Percentiles rank a stretch among this genome's conserved stretches.
phyloP scores from a whole-genome alignment of 1,140 invertebrate genomes.

The Macrocentrus cingulum region DNA sequence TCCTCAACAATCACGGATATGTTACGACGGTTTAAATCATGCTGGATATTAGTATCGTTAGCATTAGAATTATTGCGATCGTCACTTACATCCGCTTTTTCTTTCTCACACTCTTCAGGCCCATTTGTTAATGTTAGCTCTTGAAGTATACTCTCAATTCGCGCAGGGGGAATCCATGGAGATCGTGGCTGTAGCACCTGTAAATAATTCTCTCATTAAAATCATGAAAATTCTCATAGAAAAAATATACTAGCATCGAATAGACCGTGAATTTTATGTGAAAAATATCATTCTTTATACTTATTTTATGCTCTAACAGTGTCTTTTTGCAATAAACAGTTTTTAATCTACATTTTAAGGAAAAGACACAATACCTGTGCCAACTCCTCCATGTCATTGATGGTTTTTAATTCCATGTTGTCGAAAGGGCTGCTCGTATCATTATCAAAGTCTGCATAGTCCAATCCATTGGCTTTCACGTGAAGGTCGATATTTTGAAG shows the following conservation, averaged over 20 bases:
- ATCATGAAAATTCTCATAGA: too few relatives aligned
- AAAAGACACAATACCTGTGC: conserved; percentile 62
- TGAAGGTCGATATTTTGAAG: conserved; percentile 40
- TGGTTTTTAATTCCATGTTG: conserved; percentile 85
- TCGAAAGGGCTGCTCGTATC: conserved; percentile 89
- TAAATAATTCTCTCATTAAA: conserved; percentile 18
- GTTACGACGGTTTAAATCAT: conserved; percentile 63
- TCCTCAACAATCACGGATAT: conserved; percentile 74
- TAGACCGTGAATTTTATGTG: too few relatives aligned
- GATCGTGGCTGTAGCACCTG: conserved; percentile 55
- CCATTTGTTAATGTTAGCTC: conserved; percentile 40
- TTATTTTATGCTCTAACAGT: too few relatives aligned
- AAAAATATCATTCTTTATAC: too few relatives aligned
- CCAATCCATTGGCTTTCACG: conserved; percentile 55
- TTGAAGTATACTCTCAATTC: conserved; percentile 45
- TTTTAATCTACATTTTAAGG: too few relatives aligned
- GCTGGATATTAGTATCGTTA: conserved; percentile 45
- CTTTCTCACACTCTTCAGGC: conserved; percentile 28
- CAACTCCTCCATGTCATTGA: conserved; percentile 86
- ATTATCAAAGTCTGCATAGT: conserved; percentile 82
- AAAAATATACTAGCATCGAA: too few relatives aligned
- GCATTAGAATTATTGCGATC: too few relatives aligned
- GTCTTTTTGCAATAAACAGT: too few relatives aligned
- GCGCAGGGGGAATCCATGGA: conserved; percentile 44
- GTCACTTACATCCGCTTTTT: conserved; percentile 36